Evolutionary conservation across 2,888 invertebrate species (phyloP).

Genomic region (Himalopsyche kuldschensis): DNA sequence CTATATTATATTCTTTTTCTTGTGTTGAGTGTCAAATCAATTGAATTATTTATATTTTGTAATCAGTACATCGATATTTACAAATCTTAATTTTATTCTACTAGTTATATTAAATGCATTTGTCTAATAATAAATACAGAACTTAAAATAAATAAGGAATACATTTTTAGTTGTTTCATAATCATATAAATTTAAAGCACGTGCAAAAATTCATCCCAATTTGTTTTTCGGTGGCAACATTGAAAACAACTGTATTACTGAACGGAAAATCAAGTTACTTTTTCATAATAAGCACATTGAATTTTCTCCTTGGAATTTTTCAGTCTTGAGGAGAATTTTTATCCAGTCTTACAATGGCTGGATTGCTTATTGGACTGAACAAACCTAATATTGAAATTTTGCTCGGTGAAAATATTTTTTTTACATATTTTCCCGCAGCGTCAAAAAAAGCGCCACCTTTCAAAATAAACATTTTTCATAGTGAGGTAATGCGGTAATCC

Average conservation of each 20-base stretch:
- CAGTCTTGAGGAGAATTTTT: not conserved
- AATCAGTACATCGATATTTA: too few relatives aligned
- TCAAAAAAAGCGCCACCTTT: not conserved
- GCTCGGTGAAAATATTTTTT: not conserved
- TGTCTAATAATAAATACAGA: too few relatives aligned
- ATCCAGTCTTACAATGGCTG: not conserved
- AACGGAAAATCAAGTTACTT: not conserved
- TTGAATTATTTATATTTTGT: too few relatives aligned
- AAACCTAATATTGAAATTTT: not conserved
- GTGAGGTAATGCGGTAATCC: not conserved
- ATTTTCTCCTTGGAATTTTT: not conserved
- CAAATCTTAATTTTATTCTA: too few relatives aligned
- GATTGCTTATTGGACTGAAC: not conserved
- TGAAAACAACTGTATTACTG: not conserved
- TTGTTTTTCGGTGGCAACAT: not conserved
- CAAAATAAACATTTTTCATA: not conserved
- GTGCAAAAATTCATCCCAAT: too few relatives aligned
- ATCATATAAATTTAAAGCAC: too few relatives aligned
- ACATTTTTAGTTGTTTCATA: too few relatives aligned
- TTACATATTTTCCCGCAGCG: not conserved
- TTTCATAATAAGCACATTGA: not conserved
- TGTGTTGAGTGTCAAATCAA: too few relatives aligned
- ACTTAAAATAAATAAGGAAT: too few relatives aligned
- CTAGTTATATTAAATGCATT: too few relatives aligned
- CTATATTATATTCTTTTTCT: too few relatives aligned